Evolutionary conservation across 2,113 vertebrate species (phyloP).

Genomic region (Hypocryptadius cinnamomeus): DNA sequence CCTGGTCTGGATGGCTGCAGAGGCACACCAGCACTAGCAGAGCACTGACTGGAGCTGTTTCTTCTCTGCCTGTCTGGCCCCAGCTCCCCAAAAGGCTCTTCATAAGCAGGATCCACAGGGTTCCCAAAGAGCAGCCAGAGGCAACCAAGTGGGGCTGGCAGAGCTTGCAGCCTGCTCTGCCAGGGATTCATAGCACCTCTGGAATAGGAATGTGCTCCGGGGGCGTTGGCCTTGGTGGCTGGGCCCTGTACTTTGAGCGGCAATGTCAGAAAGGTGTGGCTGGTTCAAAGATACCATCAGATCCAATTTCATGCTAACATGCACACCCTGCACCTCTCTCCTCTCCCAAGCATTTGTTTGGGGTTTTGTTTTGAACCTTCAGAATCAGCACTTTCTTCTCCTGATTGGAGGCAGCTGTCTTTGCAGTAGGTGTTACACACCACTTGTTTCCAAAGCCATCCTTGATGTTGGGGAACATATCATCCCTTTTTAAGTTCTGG

Average conservation of each 20-base stretch:
- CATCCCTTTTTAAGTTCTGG: not conserved
- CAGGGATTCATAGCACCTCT: not conserved
- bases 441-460: not conserved
- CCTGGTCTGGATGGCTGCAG: not conserved
- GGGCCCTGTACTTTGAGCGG: not conserved
- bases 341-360: not conserved
- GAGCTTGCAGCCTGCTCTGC: not conserved
- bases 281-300: not conserved
- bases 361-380: not conserved
- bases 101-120: not conserved
- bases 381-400: not conserved
- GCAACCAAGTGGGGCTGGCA: not conserved
- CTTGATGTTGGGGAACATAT: not conserved
- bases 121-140: not conserved
- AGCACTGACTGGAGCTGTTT: not conserved
- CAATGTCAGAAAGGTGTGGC: not conserved
- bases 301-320: not conserved
- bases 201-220: fast-evolving
- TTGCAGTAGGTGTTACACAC: not conserved
- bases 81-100: not conserved
- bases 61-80: not conserved
- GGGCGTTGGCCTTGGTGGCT: not conserved
- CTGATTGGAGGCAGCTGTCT: not conserved
- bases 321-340: not conserved
- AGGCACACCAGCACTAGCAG: not conserved